Evolutionary conservation across 92 coral and sea anemone genomes (phyloP).

Genomic region (Epizoanthus scotinus): DNA sequence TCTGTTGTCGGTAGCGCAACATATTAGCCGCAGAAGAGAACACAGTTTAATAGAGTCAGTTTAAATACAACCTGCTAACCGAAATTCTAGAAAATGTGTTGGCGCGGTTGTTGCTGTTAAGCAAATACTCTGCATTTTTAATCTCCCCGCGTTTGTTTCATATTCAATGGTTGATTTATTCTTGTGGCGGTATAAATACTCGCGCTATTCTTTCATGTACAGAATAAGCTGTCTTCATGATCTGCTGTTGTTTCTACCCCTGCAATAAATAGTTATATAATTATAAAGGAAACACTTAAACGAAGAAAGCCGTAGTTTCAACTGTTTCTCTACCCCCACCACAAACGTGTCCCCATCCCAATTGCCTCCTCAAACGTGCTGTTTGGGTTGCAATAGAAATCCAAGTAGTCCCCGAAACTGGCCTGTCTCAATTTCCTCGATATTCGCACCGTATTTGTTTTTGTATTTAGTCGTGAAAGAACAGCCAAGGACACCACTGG

Average conservation of each 20-base stretch:
- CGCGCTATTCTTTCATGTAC: conserved; percentile 10
- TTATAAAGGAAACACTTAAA: conserved; percentile 10
- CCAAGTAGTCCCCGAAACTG: background rate
- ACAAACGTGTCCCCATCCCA: background rate
- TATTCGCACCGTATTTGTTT: conserved; percentile 14
- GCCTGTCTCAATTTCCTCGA: conserved; percentile 6
- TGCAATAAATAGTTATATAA: background rate
- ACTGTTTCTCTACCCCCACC: background rate
- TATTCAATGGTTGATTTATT: conserved; percentile 12
- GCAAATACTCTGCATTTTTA: conserved; percentile 36
- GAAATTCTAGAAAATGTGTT: conserved; percentile 7
- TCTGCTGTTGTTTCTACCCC: background rate
- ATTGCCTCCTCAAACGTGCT: background rate
- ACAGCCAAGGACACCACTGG: background rate
- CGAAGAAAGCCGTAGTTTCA: conserved; percentile 11
- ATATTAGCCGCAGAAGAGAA: background rate
- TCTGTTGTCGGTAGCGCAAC: background rate
- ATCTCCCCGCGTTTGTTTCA: conserved; percentile 15
- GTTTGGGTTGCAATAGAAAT: background rate
- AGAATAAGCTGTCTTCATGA: background rate
- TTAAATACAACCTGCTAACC: background rate
- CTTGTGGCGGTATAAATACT: conserved; percentile 6
- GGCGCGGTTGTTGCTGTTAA: conserved; percentile 12
- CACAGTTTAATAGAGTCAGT: background rate
- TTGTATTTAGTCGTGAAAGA: conserved; percentile 11